Conservation (phyloP, 1,140 invertebrate genomes). For the Drosophila jambulina region DNA sequence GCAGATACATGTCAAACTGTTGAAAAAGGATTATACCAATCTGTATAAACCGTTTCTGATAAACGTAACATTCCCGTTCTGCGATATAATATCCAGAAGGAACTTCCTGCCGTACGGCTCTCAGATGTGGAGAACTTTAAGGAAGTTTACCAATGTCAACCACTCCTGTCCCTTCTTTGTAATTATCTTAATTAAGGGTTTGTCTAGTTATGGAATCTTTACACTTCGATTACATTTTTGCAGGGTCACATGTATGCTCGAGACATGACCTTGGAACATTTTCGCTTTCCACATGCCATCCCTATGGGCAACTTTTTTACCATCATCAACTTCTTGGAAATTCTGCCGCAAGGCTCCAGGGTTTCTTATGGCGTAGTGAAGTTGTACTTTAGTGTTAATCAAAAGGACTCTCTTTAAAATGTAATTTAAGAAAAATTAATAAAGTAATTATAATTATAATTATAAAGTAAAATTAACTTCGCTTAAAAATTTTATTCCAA, state of each 20-base stretch:
- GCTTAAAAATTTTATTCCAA: no score
- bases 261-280: neutral
- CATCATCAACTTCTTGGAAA: neutral
- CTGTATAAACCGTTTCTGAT: neutral
- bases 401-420: neutral
- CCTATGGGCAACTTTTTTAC: neutral
- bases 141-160: slow-evolving; percentile 2
- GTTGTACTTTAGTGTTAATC: neutral
- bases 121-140: slow-evolving; percentile 1
- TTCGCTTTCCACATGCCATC: neutral
- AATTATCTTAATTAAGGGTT: neutral
- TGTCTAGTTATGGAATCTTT: neutral
- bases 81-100: neutral
- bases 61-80: neutral
- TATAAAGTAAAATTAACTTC: no score
- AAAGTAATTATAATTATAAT: no score
- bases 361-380: neutral
- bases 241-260: neutral
- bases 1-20: neutral
- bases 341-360: neutral
- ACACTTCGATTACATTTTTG: neutral
- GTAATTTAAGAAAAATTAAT: neutral
- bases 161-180: slow-evolving; percentile 1
- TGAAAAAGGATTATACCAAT: neutral
- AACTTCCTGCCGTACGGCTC: neutral